These are phyloP conservation scores for Machaerirhynchus nigripectus DNA, from an alignment of 2,113 vertebrate species.

Conservation along the genomic window DNA sequence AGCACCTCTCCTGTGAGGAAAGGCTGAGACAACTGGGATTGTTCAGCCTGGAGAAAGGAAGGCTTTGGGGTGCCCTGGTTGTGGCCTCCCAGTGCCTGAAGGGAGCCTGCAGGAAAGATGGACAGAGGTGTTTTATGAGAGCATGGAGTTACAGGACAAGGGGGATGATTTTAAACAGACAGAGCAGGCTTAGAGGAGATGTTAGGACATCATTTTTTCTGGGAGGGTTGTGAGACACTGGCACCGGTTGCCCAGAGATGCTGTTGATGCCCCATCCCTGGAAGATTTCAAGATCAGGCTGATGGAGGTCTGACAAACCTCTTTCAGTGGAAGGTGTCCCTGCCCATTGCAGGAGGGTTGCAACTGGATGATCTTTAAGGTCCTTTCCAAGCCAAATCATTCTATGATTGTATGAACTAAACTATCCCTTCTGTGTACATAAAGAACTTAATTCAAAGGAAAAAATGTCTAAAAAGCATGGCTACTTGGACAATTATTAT, in stretches of 20 bases:
- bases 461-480: neutral
- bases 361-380: neutral
- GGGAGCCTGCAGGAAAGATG: neutral
- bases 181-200: neutral
- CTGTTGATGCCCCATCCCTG: neutral
- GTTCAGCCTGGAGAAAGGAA: too few species aligned
- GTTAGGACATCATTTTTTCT: neutral
- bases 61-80: neutral
- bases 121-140: neutral
- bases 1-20: neutral
- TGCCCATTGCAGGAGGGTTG: neutral
- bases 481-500: neutral
- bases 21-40: neutral
- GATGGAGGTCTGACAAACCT: neutral
- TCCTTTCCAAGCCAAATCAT: neutral
- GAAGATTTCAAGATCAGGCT: too few species aligned
- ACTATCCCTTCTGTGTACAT: neutral
- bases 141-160: neutral
- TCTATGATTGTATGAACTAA: neutral
- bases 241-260: neutral
- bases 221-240: neutral
- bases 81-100: neutral
- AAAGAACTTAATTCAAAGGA: neutral
- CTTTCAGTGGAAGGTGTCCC: neutral
- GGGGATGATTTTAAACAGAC: neutral